Conservation (phyloP, 1,140 invertebrate species). For the Drosophila sulfurigaster region DNA sequence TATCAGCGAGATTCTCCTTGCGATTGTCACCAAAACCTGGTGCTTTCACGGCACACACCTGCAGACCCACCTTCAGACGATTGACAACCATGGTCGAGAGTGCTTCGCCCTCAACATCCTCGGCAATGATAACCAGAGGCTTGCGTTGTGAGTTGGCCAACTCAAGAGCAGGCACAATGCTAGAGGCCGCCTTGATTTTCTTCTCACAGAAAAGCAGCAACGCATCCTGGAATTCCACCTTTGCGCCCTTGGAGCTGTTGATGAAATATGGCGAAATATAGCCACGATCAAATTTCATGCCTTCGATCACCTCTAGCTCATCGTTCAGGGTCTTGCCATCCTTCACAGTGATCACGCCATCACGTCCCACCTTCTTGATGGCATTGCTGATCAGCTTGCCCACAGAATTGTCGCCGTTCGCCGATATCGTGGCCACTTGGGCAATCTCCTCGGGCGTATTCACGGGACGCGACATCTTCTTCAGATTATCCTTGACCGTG, state of each 20-base stretch:
- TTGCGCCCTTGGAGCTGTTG: conserved; percentile 98
- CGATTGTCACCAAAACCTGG: conserved; percentile 99
- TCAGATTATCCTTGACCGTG: conserved; percentile 93
- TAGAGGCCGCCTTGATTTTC: conserved; percentile 98
- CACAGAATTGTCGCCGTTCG: conserved; percentile 97
- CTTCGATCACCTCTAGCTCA: conserved; percentile 98
- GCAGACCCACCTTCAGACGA: conserved; percentile 97
- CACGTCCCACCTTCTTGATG: conserved; percentile 98
- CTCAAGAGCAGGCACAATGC: conserved; percentile 98
- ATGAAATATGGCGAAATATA: conserved; percentile 99
- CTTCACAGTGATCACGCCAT: conserved; percentile 99
- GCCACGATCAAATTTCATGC: conserved; percentile 99
- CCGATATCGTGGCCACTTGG: conserved; percentile 99
- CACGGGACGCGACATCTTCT: conserved; percentile 95
- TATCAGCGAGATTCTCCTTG: conserved; percentile 97
- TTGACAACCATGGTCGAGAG: conserved; percentile 98
- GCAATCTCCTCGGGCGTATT: conserved; percentile 99
- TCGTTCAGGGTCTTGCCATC: conserved; percentile 99
- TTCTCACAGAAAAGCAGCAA: conserved; percentile 98
- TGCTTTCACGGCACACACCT: conserved; percentile 99
- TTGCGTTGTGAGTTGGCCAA: conserved; percentile 97
- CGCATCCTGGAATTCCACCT: conserved; percentile 99
- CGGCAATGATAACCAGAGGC: conserved; percentile 98
- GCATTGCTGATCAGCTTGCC: conserved; percentile 98
- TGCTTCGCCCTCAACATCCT: conserved; percentile 99